Percentiles rank a stretch among this genome's conserved stretches.
These are phyloP conservation scores for Mionectes macconnelli DNA, from an alignment of 2,113 vertebrate species.

Conservation along the genomic window DNA sequence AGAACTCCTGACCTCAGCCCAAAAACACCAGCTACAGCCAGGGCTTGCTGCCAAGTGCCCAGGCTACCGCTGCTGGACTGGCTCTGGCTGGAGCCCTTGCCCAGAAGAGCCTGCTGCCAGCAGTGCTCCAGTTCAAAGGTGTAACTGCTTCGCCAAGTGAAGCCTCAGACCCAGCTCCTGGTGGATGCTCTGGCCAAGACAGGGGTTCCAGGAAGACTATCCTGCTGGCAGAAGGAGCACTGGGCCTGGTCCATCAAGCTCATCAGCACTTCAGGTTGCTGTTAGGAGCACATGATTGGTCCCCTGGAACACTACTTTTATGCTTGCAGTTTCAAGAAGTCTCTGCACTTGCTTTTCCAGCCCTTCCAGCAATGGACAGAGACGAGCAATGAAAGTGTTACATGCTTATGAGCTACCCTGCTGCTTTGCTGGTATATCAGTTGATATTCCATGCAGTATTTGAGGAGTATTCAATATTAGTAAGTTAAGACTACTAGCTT, in stretches of 20 bases:
- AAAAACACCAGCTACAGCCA: neutral
- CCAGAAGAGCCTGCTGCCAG: neutral
- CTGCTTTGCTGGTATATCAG: neutral
- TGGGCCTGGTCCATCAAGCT: neutral
- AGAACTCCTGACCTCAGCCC: neutral
- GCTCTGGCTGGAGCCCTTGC: neutral
- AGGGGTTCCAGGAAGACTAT: neutral
- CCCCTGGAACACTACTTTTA: neutral
- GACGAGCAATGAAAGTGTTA: neutral
- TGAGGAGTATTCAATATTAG: neutral
- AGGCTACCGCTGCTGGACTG: neutral
- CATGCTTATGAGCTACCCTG: rapidly evolving
- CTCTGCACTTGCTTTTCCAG: neutral
- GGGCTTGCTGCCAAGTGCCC: neutral
- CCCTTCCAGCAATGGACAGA: neutral
- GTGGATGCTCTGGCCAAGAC: neutral
- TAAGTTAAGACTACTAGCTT: neutral
- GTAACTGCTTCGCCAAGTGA: neutral
- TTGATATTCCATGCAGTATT: neutral
- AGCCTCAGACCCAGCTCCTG: neutral
- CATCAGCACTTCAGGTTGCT: neutral
- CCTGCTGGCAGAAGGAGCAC: neutral
- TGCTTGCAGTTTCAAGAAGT: neutral
- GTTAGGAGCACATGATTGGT: neutral
- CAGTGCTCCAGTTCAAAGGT: neutral